Conservation (phyloP, 2,113 vertebrate species). For the Amia ocellicauda region DNA sequence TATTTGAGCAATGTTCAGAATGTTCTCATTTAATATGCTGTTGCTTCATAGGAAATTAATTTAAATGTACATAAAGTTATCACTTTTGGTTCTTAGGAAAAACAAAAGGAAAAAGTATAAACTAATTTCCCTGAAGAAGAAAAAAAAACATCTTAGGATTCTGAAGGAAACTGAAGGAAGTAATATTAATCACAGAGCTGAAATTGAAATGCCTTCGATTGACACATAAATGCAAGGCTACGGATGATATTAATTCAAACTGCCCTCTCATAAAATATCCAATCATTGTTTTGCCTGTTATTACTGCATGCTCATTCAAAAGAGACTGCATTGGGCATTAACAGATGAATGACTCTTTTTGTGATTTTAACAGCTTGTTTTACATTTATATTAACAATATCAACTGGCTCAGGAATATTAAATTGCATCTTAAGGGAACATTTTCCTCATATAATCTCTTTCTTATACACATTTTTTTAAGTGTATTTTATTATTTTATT, state of each 20-base stretch:
- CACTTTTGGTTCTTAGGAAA: too few species aligned
- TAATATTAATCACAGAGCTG: not conserved
- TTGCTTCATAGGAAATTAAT: too few species aligned
- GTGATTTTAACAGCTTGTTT: constrained; percentile 1
- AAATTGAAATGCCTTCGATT: not conserved
- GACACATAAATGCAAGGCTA: not conserved
- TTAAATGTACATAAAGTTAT: too few species aligned
- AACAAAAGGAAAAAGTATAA: too few species aligned
- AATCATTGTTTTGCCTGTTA: constrained; percentile 12
- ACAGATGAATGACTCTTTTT: not conserved
- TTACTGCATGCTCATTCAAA: not conserved
- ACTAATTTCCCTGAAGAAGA: too few species aligned
- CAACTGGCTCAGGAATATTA: not conserved
- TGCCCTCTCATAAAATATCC: not conserved
- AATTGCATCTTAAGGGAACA: not conserved
- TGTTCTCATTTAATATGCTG: too few species aligned
- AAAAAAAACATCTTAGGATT: too few species aligned
- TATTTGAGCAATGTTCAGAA: too few species aligned
- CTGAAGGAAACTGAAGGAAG: too few species aligned
- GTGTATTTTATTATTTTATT: too few species aligned
- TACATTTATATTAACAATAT: constrained; percentile 5
- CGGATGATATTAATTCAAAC: not conserved
- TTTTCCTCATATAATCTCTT: not conserved
- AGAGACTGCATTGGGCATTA: not conserved
- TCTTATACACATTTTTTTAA: not conserved